Evolutionary conservation across 1,140 invertebrate genomes (phyloP), one percentile per base, ranked within the genome.

Genomic region (Drosophila nebulosa): DNA sequence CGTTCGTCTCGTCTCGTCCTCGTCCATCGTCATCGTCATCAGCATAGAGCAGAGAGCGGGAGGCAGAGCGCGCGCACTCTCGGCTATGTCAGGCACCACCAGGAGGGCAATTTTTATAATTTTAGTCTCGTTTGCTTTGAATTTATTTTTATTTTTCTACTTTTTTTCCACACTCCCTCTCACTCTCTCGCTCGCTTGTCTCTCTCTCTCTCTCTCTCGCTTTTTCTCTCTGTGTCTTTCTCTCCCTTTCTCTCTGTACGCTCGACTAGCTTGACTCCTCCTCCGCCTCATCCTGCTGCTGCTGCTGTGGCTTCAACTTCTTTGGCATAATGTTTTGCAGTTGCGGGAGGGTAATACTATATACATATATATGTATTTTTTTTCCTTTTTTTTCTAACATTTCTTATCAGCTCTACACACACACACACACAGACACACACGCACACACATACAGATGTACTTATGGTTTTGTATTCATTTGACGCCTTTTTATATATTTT

Each of bases 81-180:
- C 72, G 60, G 39, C 39, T 46, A 46, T 21, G 39, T 65, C 74
- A 51, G 59, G 63, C 79, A 86, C 83, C 83, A 86, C 71, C 80
- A 80, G 83, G 83, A 86, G 83, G 83, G 88, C 83, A 88, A 90
- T 90, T 90, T 90, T 90, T 90, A 90, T 90, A 90, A 90, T 90
- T 90, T 90, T 90, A 90, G 83, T 90, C 83, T 90, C 79, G 83
- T 90, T 90, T 90, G 83, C 79, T 78, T 84, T 88, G 88, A 90
- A 79, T 90, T 90, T 90, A 90, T 86, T 88, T 88, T 78, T 78
- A 63, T 69, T 64, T 64, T 46, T 78, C 79, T 84, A 63, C 32
- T 57, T 64, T 58, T 51, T 59, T 64, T 61, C 18, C 57, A 26
- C 14, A 18, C 60, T 55, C 62, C 39, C 22, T 63, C 14, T 30